Evolutionary conservation across 2,113 vertebrate genomes (phyloP), one percentile per base, ranked within the genome.

Genomic region (Colius striatus): DNA sequence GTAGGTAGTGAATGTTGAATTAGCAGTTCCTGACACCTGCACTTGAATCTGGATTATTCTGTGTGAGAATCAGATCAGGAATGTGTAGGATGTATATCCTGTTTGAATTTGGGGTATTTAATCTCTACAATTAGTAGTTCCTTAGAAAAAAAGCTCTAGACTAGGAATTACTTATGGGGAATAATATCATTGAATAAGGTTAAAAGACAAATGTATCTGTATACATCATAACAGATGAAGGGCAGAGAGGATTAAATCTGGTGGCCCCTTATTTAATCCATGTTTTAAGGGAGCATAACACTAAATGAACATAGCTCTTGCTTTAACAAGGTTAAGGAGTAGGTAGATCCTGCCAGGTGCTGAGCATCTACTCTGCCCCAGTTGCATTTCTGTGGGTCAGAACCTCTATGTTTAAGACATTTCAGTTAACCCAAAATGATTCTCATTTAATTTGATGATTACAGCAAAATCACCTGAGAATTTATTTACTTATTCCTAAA

Each of bases 401-500:
- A 81, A 67, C 16, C 45, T 79, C 23, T 61, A 1, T 34, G 48
- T 68, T 91, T 75, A 66, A 89, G 57, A 62, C 57, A 72, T 16
- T 43, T 92, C 47, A 16, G 11, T 91, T 74, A 67, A 71, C 38
- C 21, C 4, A 6, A 68, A 88, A 51, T 75, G 2, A 45, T 68
- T 92, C 51, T 71, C 8, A 45, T 72, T 92, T 90, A 8, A 72
- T 82, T 92, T 55, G 70, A 72, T 84, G 71, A 32, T 94, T 79
- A 32, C 25, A 65, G 22, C 34, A 87, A 26, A 91, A 88, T 45
- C 54, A 45, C 34, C 30, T n/a, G 45, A 38, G 80, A 94, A 90
- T 57, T 79, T 53, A 45, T 67, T 82, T 74, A 82, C 50, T 87
- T 94, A 54, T 79, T 95, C 62, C 81, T 95, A 73, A 95, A 62